Base-by-base conservation (phyloP, 2,113 vertebrate genomes). In the Campylomormyrus numenius region DNA sequence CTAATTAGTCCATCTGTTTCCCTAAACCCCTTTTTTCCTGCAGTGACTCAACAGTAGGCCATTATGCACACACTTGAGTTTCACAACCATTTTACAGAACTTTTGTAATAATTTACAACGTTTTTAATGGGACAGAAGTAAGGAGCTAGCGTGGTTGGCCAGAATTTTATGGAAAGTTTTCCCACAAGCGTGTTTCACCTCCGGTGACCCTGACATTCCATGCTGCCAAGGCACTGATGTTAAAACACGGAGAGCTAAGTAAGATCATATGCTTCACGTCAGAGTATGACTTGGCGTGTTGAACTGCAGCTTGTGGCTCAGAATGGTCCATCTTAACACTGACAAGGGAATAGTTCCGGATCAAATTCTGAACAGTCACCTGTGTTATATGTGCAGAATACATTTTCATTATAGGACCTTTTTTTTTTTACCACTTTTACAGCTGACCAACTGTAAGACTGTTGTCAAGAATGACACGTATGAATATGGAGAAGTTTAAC, bases 221-320 rank as follows among this genome's bases (percentile, higher is more conserved):
- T 93, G 89, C 93, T 93, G 92, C 93, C 94, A 94, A 96, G 92
- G 95, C 93, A 95, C 94, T 95, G 94, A 96, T 96, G 94, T 95
- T 95, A 94, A 95, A 96, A 95, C 95, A 95, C 95, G 94, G 94
- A 93, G 94, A 92, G 93, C 92, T 96, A 96, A 97, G 95, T 96
- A 96, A 95, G 95, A 94, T 96, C 95, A 96, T 95, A 96, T 96
- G 96, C 94, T 96, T 96, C 93, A 94, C 95, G 96, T 96, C 95
- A 96, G 94, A 92, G 93, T 92, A 88, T 94, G 94, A 94, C 95
- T 94, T 93, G 92, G 92, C 95, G 95, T 95, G 93, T 93, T 92
- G 91, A 93, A 94, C 94, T 93, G 94, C 93, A 93, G 93, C 93
- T 91, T 92, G 92, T 91, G 94, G 95, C 94, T 50, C 31, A 39